Base-by-base conservation (phyloP, 2,888 invertebrate genomes). In the Stegana nigrithorax region DNA sequence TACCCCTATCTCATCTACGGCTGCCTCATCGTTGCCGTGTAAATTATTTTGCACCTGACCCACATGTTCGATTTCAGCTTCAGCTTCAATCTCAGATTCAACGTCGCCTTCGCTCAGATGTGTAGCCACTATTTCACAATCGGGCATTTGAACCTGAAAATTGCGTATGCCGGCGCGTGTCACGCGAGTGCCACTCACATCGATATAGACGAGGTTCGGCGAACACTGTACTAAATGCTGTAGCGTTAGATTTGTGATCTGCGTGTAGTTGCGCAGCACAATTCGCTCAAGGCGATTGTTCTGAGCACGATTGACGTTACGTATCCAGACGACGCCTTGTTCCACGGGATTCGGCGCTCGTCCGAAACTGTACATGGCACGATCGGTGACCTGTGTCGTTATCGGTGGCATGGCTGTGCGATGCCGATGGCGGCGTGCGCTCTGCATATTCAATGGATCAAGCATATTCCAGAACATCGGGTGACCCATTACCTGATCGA, bases 181-280 rank as follows among this genome's bases (percentile, higher is more conserved):
- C 0, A 93, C 90, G 1, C 87, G 86, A 0, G 92, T 92, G 0
- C 90, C 89, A 0, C 89, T 89, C 1, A 94, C 88, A 81, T 94
- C 92, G 0, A 94, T 79, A 23, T 84, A 84, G 6, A 85, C 80
- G 12, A 92, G 80, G 60, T 87, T 81, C 0, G 90, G 90, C 0
- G 91, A 90, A 0, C 90, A 89, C 0, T 87, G 87, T 0, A 88
- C 88, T 56, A 92, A 81, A 78, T 91, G 91, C 12, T 84, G 81
- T 17, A 92, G 77, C 50, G 90, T 90, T 5, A 87, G 82, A 73
- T 92, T 89, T 0, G 92, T 91, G 0, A 92, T 88, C 60, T 86
- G 85, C 4, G 87, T 86, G 73, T 89, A 92, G 4, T 91, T 90
- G 1, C 89, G 88, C 4, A 88, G 85, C 2, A 87, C 87, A 0